phyloP scores from a whole-genome alignment of 1,140 invertebrate genomes.

The Hypsibius dujardini region DNA sequence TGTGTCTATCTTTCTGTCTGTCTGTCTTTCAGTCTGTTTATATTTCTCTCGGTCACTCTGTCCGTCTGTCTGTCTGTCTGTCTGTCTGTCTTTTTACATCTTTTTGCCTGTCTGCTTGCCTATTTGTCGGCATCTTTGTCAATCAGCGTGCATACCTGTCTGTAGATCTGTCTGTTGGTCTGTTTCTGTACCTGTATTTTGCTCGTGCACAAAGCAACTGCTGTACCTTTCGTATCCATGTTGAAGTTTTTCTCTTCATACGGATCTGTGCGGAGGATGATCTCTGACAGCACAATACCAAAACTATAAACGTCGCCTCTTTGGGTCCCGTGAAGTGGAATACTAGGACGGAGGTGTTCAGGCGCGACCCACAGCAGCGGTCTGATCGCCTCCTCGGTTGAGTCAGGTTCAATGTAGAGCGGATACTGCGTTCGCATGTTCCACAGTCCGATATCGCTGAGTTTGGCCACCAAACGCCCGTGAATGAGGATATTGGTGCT shows the following conservation, averaged over 20 bases:
- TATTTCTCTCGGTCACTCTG: no score
- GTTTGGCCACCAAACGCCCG: slow-evolving; percentile 76
- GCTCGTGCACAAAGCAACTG: background rate
- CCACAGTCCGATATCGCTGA: slow-evolving; percentile 69
- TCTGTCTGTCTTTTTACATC: no score
- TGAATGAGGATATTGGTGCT: slow-evolving; percentile 83
- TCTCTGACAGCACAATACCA: slow-evolving; percentile 75
- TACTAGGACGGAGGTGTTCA: slow-evolving; percentile 46
- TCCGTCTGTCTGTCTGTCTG: no score
- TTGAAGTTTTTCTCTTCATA: slow-evolving; percentile 41
- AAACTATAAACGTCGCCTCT: slow-evolving; percentile 90
- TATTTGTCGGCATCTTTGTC: no score
- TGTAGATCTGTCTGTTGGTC: no score
- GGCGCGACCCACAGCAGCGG: slow-evolving; percentile 52
- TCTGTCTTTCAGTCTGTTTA: no score
- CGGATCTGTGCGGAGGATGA: slow-evolving; percentile 46
- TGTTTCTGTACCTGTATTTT: background rate
- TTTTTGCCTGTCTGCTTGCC: no score
- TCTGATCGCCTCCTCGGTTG: slow-evolving; percentile 40
- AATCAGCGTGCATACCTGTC: no score
- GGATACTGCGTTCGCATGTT: background rate
- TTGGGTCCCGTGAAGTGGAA: slow-evolving; percentile 45
- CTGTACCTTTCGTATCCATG: slow-evolving; percentile 15
- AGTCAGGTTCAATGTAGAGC: background rate
- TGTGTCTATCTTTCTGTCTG: background rate